Conservation (phyloP, 2,113 vertebrate genomes). For the Pipra filicauda region DNA sequence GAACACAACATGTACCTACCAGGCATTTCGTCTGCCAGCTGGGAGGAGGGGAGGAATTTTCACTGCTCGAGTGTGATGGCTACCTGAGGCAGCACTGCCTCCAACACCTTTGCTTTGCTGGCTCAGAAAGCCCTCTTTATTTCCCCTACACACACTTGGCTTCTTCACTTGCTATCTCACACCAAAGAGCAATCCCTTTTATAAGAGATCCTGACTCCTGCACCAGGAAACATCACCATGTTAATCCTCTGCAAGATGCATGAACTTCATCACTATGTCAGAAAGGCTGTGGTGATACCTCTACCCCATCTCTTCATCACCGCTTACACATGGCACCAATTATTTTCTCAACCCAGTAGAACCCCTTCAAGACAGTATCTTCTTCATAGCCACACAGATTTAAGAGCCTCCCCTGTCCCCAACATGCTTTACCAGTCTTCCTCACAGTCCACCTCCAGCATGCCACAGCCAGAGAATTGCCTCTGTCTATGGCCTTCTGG, state of each 20-base stretch:
- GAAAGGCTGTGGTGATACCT: neutral
- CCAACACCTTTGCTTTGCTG: neutral
- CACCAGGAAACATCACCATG: neutral
- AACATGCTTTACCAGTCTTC: neutral
- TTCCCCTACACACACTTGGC: neutral
- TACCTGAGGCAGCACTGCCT: neutral
- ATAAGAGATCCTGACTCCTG: neutral
- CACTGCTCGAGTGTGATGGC: neutral
- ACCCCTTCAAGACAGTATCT: neutral
- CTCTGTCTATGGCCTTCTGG: neutral
- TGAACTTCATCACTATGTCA: neutral
- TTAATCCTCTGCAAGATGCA: neutral
- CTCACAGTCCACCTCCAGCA: accelerated
- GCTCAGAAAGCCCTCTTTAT: neutral
- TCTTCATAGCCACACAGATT: neutral
- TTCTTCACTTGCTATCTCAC: neutral
- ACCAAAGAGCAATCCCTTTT: neutral
- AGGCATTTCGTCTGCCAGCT: neutral
- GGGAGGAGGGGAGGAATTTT: neutral
- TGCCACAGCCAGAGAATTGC: neutral
- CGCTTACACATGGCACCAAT: neutral
- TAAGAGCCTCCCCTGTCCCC: neutral
- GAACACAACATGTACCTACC: neutral
- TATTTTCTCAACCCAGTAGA: neutral
- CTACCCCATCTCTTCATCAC: neutral